A percentile compares a stretch with the other conserved stretches of the same genome.
Evolutionary conservation across 2,113 vertebrate species (phyloP).

Genomic region (Formicarius rufipectus): DNA sequence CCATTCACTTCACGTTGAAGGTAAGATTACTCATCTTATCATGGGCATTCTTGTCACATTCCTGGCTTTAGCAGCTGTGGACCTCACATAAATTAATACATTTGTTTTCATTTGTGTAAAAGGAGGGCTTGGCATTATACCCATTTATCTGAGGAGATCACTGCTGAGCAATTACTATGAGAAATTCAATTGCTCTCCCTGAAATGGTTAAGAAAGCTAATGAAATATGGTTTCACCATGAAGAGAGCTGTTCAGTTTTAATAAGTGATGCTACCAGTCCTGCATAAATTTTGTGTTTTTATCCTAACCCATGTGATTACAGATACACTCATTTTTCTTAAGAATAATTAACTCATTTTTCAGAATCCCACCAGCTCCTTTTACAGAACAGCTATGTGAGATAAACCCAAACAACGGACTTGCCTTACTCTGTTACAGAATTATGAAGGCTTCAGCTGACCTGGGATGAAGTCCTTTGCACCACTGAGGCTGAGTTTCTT

Average conservation of each 20-base stretch:
- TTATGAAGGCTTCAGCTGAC: not conserved
- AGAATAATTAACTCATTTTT: not conserved
- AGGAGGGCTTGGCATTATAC: not conserved
- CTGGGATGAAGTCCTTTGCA: not conserved
- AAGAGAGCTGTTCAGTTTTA: not conserved
- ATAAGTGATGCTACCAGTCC: not conserved
- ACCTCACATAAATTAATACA: slow-evolving; percentile 1
- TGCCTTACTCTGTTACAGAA: not conserved
- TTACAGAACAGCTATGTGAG: not conserved
- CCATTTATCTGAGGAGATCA: not conserved
- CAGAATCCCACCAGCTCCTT: not conserved
- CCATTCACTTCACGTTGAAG: not conserved
- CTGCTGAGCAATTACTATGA: not conserved
- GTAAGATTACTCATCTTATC: not conserved
- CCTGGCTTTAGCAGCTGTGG: not conserved
- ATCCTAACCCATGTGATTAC: not conserved
- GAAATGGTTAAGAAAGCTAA: not conserved
- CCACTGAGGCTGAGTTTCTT: not conserved
- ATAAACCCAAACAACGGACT: not conserved
- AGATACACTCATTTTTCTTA: not conserved
- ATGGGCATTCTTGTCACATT: slow-evolving; percentile 25
- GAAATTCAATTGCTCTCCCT: not conserved
- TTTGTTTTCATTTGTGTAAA: slow-evolving; percentile 30
- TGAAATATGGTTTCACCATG: not conserved
- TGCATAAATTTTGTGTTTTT: not conserved